These are phyloP conservation scores for Limnephilus marmoratus DNA, from an alignment of 2,888 invertebrate species.

Conservation along the genomic window DNA sequence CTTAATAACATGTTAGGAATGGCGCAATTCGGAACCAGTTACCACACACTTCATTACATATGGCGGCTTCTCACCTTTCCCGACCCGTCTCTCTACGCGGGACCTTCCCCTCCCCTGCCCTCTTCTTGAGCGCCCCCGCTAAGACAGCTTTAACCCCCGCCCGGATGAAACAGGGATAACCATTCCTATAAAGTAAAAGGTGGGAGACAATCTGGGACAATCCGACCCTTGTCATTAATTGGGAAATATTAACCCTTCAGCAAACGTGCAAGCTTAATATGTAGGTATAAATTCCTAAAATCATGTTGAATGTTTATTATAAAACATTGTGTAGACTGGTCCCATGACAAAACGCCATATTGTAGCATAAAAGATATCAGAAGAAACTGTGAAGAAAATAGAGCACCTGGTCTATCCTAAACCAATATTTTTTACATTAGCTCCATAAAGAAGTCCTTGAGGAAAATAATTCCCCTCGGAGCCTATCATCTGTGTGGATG, in stretches of 20 bases:
- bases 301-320: not conserved
- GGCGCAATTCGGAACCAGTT: not conserved
- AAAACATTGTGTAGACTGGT: not conserved
- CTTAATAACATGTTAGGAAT: conserved; percentile 2
- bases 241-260: not conserved
- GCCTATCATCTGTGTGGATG: too few relatives aligned
- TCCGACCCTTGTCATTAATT: not conserved
- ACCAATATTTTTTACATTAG: too few relatives aligned
- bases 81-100: not conserved
- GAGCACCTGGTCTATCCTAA: too few relatives aligned
- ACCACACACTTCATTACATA: conserved; percentile 2
- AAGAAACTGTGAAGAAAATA: too few relatives aligned
- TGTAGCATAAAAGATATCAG: too few relatives aligned
- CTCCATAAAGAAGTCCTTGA: too few relatives aligned
- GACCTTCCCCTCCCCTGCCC: not conserved
- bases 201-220: not conserved
- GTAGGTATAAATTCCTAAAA: not conserved
- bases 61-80: not conserved
- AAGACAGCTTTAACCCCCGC: not conserved
- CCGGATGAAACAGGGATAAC: not conserved
- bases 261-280: not conserved
- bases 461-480: too few relatives aligned
- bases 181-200: not conserved
- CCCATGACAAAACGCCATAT: too few relatives aligned
- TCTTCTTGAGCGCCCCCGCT: not conserved